Percentiles rank a stretch among this genome's conserved stretches.
These are phyloP conservation scores for Buceros bicornis DNA, from an alignment of 2,797 vertebrate genomes.

Conservation along the genomic window DNA sequence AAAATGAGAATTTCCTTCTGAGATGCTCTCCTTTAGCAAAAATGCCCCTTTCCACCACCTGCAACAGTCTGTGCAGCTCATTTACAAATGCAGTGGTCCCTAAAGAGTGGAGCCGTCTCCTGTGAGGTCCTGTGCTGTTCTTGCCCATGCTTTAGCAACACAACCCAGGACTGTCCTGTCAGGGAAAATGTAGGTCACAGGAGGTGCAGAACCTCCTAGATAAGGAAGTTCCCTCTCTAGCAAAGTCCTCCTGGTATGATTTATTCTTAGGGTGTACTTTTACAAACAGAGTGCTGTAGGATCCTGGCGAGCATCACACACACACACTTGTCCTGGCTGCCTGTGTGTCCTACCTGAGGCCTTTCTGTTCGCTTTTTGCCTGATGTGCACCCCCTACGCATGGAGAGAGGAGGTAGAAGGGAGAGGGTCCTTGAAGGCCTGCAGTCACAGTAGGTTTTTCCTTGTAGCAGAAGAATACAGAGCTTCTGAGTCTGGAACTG, in stretches of 20 bases:
- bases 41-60: background rate
- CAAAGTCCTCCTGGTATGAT: background rate
- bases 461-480: background rate
- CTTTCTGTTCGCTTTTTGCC: background rate
- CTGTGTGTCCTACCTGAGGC: accelerated
- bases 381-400: background rate
- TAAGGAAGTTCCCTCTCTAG: background rate
- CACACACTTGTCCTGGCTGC: background rate
- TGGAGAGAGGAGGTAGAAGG: background rate
- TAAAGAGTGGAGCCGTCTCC: background rate
- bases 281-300: background rate
- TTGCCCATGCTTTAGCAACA: background rate
- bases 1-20: background rate
- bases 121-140: background rate
- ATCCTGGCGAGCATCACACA: background rate
- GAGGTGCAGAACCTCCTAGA: background rate
- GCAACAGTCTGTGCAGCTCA: background rate
- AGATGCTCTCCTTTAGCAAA: background rate
- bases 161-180: background rate
- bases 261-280: background rate
- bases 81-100: background rate
- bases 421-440: background rate
- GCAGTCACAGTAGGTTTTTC: background rate
- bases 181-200: accelerated
- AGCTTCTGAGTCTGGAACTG: slow-evolving; percentile 19